Conservation (phyloP, 2,797 vertebrate genomes). For the Myotis daubentonii region DNA sequence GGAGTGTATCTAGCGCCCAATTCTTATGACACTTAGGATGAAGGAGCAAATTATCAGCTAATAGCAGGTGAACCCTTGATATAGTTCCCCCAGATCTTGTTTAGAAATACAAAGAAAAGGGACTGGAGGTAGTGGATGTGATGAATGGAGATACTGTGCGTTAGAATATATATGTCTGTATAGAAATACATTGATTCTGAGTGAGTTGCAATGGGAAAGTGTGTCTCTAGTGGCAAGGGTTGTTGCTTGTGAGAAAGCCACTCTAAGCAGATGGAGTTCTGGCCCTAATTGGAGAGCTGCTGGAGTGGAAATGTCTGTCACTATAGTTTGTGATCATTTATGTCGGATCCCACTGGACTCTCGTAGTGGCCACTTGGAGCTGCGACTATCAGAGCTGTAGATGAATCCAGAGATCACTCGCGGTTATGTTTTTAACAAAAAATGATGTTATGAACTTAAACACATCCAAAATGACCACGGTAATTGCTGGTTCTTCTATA, state of each 20-base stretch:
- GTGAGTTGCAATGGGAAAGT: constrained; percentile 35
- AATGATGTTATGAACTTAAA: constrained; percentile 48
- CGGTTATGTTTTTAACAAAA: constrained; percentile 1
- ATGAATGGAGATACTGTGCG: constrained; percentile 76
- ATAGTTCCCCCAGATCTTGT: constrained; percentile 62
- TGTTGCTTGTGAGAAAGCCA: constrained; percentile 58
- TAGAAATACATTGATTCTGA: constrained; percentile 69
- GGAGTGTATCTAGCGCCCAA: background rate
- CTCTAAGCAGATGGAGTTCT: constrained; percentile 57
- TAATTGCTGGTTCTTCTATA: constrained; percentile 60
- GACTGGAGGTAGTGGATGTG: constrained; percentile 44
- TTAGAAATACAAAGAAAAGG: constrained; percentile 41
- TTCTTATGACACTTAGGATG: constrained; percentile 49
- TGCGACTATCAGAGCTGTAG: background rate
- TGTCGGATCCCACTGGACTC: constrained; percentile 41
- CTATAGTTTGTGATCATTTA: constrained; percentile 50
- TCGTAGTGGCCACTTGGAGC: background rate
- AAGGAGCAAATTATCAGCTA: constrained; percentile 35
- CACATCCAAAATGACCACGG: constrained; percentile 41
- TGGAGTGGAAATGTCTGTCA: constrained; percentile 55
- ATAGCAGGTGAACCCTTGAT: constrained; percentile 60
- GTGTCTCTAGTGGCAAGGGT: constrained; percentile 50
- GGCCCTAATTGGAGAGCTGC: constrained; percentile 43
- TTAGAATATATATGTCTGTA: constrained; percentile 67
- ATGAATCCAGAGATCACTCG: background rate